Percentiles rank a stretch among this genome's conserved stretches.
These are phyloP conservation scores for Sebastes elongatus DNA, from an alignment of 2,797 vertebrate genomes.

Conservation along the genomic window DNA sequence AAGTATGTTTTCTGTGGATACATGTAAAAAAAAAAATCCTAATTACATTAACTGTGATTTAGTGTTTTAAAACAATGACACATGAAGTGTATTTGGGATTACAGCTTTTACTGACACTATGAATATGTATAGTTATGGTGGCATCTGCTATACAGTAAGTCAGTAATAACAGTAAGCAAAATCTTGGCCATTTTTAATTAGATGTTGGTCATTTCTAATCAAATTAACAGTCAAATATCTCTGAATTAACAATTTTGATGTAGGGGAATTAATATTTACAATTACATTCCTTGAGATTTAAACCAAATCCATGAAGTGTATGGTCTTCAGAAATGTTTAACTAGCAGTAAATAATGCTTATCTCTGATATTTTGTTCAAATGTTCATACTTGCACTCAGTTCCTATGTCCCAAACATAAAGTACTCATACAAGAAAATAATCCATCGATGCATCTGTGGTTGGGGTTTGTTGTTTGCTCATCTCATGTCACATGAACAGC, in stretches of 20 bases:
- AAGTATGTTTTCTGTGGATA: neutral
- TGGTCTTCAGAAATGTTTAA: neutral
- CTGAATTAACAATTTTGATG: neutral
- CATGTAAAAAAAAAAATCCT: neutral
- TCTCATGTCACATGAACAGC: slow-evolving; percentile 12
- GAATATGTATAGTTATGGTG: neutral
- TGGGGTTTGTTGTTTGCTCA: slow-evolving; percentile 4
- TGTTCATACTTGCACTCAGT: neutral
- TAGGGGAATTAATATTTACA: neutral
- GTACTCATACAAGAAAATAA: neutral
- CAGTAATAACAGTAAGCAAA: neutral
- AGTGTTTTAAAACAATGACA: neutral
- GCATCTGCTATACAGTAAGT: neutral
- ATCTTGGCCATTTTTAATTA: neutral
- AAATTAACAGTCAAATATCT: neutral
- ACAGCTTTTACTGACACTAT: neutral
- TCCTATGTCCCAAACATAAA: neutral
- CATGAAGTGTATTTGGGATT: neutral
- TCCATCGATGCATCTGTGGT: neutral
- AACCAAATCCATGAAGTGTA: neutral
- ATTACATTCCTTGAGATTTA: neutral
- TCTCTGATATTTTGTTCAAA: neutral
- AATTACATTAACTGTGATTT: neutral
- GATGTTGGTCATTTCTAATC: neutral
- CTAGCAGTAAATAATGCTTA: neutral